Evolutionary conservation across 2,888 invertebrate genomes (phyloP), one percentile per base, ranked within the genome.

Genomic region (Sialis lutaria): DNA sequence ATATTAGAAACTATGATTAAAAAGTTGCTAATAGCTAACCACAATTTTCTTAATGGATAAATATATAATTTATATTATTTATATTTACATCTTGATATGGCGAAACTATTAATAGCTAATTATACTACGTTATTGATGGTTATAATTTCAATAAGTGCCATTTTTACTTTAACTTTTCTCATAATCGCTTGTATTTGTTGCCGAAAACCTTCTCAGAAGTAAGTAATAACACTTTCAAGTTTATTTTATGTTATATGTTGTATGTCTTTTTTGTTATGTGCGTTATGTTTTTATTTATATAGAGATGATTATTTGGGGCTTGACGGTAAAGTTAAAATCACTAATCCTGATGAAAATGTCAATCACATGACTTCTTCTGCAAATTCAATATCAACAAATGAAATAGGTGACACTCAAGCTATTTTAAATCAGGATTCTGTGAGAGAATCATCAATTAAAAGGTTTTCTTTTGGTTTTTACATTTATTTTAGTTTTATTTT

Each of bases 151-250:
- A 22, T 22, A 22, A 22, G 22, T 22, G 22, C 22, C 22, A 22
- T 22, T n/a, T 44, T 62, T 58, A 71, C 62, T 56, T 62, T 74
- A 43, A 64, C 72, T 48, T 69, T 69, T 49, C 67, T 72, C 57
- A 66, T 82, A 53, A 72, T 77, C 51, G 73, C 74, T 54, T 84
- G 83, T 64, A 74, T 83, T 53, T 83, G 83, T 61, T 83, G 83
- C 65, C 77, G 79, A 57, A 79, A 79, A 57, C 77, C 76, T 56
- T 74, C 78, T 58, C 81, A 79, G 60, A 84, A 83, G 83, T 83
- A 69, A 77, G 72, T 46, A 33, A 50, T 40, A 44, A 49, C 46
- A 40, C 44, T 47, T 50, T 48, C 4, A 10, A 13, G 9, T 41
- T 7, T 12, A 4, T 9, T 44, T 12, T 44, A 7, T 6, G 6